Evolutionary conservation across 1,140 invertebrate genomes (phyloP), one percentile per base, ranked within the genome.

Genomic region (Mizuhopecten yessoensis): DNA sequence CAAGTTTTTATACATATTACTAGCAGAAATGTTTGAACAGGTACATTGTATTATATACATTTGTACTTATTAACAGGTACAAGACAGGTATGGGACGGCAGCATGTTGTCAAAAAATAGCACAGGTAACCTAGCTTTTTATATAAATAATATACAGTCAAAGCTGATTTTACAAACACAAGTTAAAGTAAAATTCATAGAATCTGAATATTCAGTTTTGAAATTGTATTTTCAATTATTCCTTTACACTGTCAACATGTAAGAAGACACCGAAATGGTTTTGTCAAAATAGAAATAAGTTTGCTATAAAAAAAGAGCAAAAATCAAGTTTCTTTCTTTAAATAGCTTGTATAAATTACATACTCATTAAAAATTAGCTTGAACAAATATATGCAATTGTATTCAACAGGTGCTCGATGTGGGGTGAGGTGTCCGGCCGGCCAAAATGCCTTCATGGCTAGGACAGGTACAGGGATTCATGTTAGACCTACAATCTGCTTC

Each of bases 401-500:
- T 29, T 75, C 57, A 75, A 17, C 88, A 94, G 91, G 87, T 89
- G 89, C 91, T 88, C 42, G 45, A 1, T 95, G 94, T 92, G 93
- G 93, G 0, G 90, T 94, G 0, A 88, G 89, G 5, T 96, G 95
- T 91, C 45, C 87, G 5, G 57, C 36, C 33, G 90, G 93, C 20
- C 93, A 94, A 45, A 87, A 93, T 23, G 89, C 95, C 36, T 96
- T 95, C 89, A 95, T 95, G 87, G 90, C 95, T 9, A 90, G 93
- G 39, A 94, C 95, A 34, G 95, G 95, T 23, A 92, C 92, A 9
- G 94, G 93, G 39, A 94, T 93, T 45, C 89, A 89, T 36, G 89
- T 89, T 5, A 93, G 92, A 33, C 95, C 95, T 33, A 93, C 92
- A 10, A 93, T 96, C 23, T 96, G 95, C 87, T 95, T 95, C 17